Evolutionary conservation across 2,797 vertebrate genomes (phyloP).

Genomic region (Periophthalmus magnuspinnatus): DNA sequence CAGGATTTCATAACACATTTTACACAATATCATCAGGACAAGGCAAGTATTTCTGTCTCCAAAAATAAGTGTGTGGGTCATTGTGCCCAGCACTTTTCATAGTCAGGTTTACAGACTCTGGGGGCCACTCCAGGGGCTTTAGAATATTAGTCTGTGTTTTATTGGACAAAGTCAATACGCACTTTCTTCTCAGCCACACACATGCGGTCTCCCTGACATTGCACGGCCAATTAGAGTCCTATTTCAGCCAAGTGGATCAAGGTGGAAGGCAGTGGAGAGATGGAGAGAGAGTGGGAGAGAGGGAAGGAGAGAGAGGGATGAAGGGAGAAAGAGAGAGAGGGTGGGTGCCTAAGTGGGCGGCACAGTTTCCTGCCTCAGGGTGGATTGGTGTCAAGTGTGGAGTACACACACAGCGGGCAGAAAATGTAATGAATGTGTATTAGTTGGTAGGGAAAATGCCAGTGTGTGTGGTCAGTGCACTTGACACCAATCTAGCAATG

Average conservation of each 20-base stretch:
- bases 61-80: constrained; percentile 3
- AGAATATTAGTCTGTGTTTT: constrained; percentile 14
- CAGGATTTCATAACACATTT: neutral
- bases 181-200: constrained; percentile 11
- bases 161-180: constrained; percentile 23
- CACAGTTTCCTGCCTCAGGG: constrained; percentile 58
- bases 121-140: neutral
- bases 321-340: constrained; percentile 22
- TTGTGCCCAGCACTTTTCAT: neutral
- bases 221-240: constrained; percentile 60
- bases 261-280: constrained; percentile 46
- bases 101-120: neutral
- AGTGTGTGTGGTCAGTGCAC: constrained; percentile 31
- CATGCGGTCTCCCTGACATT: constrained; percentile 29
- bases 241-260: constrained; percentile 63
- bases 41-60: neutral
- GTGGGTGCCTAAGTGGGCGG: constrained; percentile 55
- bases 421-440: constrained; percentile 66
- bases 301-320: constrained; percentile 11
- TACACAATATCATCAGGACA: neutral
- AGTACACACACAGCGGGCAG: constrained; percentile 59
- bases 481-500: constrained; percentile 58
- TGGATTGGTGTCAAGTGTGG: constrained; percentile 66
- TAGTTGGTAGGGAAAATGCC: constrained; percentile 45
- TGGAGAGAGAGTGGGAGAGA: constrained; percentile 14